Base-by-base conservation (phyloP, 2,113 vertebrate species). In the Ptyas mucosa region DNA sequence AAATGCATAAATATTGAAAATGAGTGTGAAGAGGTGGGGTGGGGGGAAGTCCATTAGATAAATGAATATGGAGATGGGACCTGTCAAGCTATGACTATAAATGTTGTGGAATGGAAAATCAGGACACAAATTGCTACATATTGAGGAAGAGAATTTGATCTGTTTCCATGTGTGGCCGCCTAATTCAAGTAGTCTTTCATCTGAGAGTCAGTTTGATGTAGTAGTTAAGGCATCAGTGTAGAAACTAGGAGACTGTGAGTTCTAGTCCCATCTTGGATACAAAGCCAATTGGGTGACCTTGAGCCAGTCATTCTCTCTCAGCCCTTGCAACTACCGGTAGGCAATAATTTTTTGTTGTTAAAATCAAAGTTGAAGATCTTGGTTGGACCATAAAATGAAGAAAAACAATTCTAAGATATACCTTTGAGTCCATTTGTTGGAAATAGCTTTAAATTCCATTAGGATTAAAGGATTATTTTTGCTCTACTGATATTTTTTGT, bases 401-500 rank as follows among this genome's bases (percentile, higher is more conserved):
- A 94, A 92, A 95, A 88, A 91, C 93, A 94, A 94, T 34, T 18
- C 88, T 94, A 86, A 88, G 92, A 93, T 92, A 94, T 93, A 95
- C 75, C n/a, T 90, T 87, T 91, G 92, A 89, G 64, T 93, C 43
- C 75, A 92, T 90, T 96, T 96, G 91, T 91, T 90, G 91, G 58
- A 88, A 95, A 96, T 92, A 92, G 93, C 87, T 81, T 90, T 53
- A 92, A 94, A 93, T 93, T 89, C 94, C 93, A 81, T 81, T 81
- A 39, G 15, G 15, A 7, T 75, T 75, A 43, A 43, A 8, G 34
- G 18, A 21, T 81, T 94, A 95, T 91, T 90, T 92, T 95, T 95
- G 94, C 94, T 96, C 94, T 93, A 91, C 18, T 43, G 75, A 9
- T 9, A 21, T 81, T 94, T 96, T 91, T 95, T 95, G 95, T 93